Base-by-base conservation (phyloP, 2,797 vertebrate genomes). In the Trichosurus vulpecula region DNA sequence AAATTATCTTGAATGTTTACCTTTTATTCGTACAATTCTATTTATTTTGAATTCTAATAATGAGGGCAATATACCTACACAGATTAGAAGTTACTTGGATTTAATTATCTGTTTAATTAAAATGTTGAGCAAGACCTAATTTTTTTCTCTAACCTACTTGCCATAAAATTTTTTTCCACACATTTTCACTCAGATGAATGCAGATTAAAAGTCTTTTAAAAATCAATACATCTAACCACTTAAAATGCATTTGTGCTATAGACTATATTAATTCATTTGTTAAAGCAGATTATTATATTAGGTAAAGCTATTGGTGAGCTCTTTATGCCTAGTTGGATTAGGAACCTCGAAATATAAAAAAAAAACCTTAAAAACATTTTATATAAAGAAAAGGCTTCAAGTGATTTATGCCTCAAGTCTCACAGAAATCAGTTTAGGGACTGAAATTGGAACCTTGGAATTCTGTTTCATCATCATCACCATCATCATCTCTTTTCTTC, bases 351-450 rank as follows among this genome's bases (percentile, higher is more conserved):
- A 74, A 74, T 74, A n/a, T 66, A 16, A n/a, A 31, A 31, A 6
- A 2, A 58, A 31, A 61, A 29, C 30, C 10, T 58, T 31, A 58
- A 57, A 9, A 57, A 9, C 27, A 30, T 35, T 90, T 94, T 54
- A 66, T 54, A 6, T 92, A 81, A 95, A 90, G 22, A 41, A 95
- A 96, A 47, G 91, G 13, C 95, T 87, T 91, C 52, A 94, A 97
- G 53, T 95, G 29, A 58, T 51, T 96, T 66, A 92, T 52, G 54
- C 31, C 35, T 91, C 89, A 93, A 87, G 35, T 66, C 61, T 14
- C n/a, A 91, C 1, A 91, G 35, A 90, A 96, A 96, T 61, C 30
- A 61, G 3, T 66, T n/a, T n/a, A n/a, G 35, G 13, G 61, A 31
- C 31, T 61, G 3, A 35, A 61, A 35, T 61, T 29, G 2, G 56